Evolutionary conservation across 2,797 vertebrate genomes (phyloP), one percentile per base, ranked within the genome.

Genomic region (Pyrocephalus nanus): DNA sequence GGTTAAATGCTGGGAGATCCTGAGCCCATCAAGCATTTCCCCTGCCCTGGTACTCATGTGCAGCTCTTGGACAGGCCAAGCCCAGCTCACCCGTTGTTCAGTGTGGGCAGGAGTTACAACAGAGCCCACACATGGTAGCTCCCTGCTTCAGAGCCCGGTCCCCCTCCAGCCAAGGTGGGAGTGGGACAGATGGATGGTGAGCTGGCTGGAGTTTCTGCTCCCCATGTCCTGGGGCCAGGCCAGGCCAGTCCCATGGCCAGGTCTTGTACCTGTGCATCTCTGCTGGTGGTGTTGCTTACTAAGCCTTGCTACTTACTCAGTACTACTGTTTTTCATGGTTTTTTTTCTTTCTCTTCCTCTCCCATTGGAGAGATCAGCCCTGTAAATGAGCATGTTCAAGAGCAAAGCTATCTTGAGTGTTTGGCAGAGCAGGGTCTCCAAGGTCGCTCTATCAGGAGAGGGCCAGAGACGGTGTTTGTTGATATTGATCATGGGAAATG

Each of bases 331-430:
- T 74, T 76, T 47, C 11, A 1, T 40, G 21, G 17, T 2, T 30
- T 55, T 42, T 73, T 76, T 60, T 67, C 48, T 70, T 55, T 85
- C 19, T 58, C 7, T 36, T 72, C 29, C 12, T 73, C n/a, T 92
- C 61, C 27, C 8, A 6, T 43, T 67, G 72, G 32, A 61, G 57
- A 45, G 9, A 58, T 85, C 17, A 51, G 32, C 36, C 32, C 34
- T 0, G 0, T 61, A 55, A 76, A 54, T 1, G 3, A 27, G 34
- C 1, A 0, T 55, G 14, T 81, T 65, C 15, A 45, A 86, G 51
- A 95, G 60, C 55, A 94, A 42, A 70, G 32, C 69, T 76, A 5
- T 67, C 57, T n/a, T 12, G 42, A 65, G 47, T 69, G 55, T 75
- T 86, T 64, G 71, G 23, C 64, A 50, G 30, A 75, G 54, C 51